A percentile compares a stretch with the other conserved stretches of the same genome.
Conservation (phyloP, 2,113 vertebrate species). For the Cottus gobio region DNA sequence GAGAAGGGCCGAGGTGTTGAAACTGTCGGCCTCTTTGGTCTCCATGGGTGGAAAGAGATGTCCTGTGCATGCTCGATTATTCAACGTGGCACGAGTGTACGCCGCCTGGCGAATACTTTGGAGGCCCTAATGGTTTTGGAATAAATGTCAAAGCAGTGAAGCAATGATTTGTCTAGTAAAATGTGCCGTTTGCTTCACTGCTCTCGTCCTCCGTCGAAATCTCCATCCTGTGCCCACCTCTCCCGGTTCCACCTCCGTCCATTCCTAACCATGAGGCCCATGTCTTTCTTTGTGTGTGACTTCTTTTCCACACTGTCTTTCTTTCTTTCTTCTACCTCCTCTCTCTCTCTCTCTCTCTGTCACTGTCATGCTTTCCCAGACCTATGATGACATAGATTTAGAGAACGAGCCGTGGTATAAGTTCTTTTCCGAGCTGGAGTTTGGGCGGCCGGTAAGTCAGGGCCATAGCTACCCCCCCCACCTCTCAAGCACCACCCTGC, state of each 20-base stretch:
- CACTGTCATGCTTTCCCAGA: slow-evolving; percentile 87
- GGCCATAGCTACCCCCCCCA: slow-evolving; percentile 63
- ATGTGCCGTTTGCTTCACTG: slow-evolving; percentile 2
- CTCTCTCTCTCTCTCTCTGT: slow-evolving; percentile 72
- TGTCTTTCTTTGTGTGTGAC: slow-evolving; percentile 73
- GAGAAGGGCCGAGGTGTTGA: not conserved
- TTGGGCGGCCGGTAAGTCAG: slow-evolving; percentile 99
- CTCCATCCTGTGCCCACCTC: slow-evolving; percentile 59
- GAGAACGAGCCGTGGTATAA: slow-evolving; percentile 99
- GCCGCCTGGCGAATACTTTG: not conserved
- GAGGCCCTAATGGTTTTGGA: not conserved
- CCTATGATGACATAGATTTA: slow-evolving; percentile 99
- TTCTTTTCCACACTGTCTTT: slow-evolving; percentile 66
- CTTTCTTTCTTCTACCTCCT: slow-evolving; percentile 50
- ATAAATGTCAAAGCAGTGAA: not conserved
- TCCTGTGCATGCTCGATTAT: not conserved
- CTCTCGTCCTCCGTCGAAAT: slow-evolving; percentile 29
- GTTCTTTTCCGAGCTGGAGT: slow-evolving; percentile 99
- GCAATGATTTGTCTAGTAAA: not conserved
- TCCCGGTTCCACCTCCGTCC: slow-evolving; percentile 46
- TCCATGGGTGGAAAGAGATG: not conserved
- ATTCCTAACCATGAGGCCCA: slow-evolving; percentile 75
- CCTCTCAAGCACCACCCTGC: slow-evolving; percentile 52
- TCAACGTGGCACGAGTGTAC: not conserved
- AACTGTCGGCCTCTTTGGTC: not conserved